These are phyloP conservation scores for Onychostruthus taczanowskii DNA, from an alignment of 2,113 vertebrate genomes.

Conservation along the genomic window DNA sequence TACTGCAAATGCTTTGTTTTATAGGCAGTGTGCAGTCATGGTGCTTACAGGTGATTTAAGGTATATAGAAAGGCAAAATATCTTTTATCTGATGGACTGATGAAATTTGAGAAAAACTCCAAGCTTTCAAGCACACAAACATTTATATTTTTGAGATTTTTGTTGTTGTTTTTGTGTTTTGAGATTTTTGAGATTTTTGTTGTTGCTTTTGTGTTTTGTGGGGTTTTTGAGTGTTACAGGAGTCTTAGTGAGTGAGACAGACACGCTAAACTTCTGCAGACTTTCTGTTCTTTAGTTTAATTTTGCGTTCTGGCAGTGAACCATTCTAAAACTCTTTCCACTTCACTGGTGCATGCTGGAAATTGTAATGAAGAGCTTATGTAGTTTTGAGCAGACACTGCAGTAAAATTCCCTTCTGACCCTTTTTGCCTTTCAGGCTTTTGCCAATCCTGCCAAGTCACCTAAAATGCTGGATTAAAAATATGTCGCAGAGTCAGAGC, in stretches of 20 bases:
- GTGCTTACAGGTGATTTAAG: background rate
- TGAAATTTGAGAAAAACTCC: background rate
- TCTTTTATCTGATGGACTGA: background rate
- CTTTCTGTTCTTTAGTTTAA: conserved; percentile 41
- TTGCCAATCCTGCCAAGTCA: background rate
- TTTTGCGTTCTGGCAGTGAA: conserved; percentile 49
- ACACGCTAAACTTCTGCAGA: background rate
- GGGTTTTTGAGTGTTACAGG: background rate
- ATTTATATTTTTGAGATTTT: background rate
- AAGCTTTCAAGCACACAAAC: background rate
- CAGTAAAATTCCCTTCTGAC: conserved; percentile 34
- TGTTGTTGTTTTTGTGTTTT: background rate
- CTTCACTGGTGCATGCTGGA: background rate
- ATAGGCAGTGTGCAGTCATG: background rate
- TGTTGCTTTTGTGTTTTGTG: background rate
- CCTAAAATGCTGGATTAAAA: conserved; percentile 30
- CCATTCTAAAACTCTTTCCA: background rate
- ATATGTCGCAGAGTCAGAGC: background rate
- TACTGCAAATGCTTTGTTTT: background rate
- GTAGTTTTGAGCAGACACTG: conserved; percentile 25
- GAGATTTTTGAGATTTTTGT: background rate
- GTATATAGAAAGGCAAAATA: background rate
- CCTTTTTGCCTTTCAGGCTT: conserved; percentile 10
- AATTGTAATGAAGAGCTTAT: conserved; percentile 25
- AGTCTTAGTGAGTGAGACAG: background rate